Conservation (phyloP, 2,888 invertebrate genomes). For the Hypomecis atomaria region DNA sequence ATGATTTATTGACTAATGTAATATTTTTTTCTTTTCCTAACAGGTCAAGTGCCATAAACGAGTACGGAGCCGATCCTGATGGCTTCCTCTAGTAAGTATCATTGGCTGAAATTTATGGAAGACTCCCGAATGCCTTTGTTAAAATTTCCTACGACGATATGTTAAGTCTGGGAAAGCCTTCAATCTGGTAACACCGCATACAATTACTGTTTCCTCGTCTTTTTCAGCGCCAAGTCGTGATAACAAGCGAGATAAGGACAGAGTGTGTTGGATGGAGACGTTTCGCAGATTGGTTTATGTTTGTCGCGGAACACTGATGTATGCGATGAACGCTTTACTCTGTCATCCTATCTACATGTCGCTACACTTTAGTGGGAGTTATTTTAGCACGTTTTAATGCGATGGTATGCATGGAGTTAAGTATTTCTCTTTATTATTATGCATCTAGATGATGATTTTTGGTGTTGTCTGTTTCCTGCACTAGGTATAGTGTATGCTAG, state of each 20-base stretch:
- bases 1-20: no score
- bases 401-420: background rate
- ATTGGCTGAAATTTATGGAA: no score
- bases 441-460: background rate
- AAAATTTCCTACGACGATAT: background rate
- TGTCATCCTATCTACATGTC: slow-evolving; percentile 38
- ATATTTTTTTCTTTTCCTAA: no score
- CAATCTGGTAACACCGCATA: slow-evolving; percentile 43
- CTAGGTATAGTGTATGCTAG: no score
- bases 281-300: slow-evolving; percentile 56
- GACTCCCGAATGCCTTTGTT: no score
- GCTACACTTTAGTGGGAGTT: slow-evolving; percentile 25
- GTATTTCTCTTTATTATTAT: background rate
- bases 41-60: no score
- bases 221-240: slow-evolving; percentile 48
- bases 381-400: slow-evolving; percentile 29
- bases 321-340: slow-evolving; percentile 38
- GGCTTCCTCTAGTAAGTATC: no score
- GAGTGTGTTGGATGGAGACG: slow-evolving; percentile 57
- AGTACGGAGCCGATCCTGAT: no score
- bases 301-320: slow-evolving; percentile 47
- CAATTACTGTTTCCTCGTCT: slow-evolving; percentile 55
- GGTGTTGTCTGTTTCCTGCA: no score
- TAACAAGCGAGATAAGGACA: slow-evolving; percentile 53
- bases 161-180: slow-evolving; percentile 41